Conservation (phyloP, 35 echinoderm and acorn worm species). For the Stichopus chloronotus region DNA sequence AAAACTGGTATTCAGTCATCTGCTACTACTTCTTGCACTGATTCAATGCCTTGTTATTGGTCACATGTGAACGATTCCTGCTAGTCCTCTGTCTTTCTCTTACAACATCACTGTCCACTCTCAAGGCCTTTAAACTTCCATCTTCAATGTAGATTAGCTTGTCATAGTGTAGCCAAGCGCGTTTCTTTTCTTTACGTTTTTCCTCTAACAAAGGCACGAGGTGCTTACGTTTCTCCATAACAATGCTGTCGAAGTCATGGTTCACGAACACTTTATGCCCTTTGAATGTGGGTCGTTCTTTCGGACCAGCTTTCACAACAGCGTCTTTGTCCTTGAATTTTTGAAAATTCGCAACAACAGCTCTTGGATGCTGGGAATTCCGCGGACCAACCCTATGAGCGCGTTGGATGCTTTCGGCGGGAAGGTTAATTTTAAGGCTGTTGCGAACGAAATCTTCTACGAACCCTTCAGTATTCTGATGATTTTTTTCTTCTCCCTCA, state of each 20-base stretch:
- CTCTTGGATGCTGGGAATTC: not conserved
- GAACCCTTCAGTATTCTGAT: not conserved
- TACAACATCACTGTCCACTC: too few species aligned
- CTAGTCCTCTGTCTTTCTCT: not conserved
- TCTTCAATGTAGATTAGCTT: too few species aligned
- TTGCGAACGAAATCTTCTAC: not conserved
- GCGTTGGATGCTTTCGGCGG: not conserved
- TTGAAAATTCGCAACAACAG: constrained; percentile 19
- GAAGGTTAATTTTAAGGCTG: not conserved
- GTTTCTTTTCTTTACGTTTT: constrained; percentile 16
- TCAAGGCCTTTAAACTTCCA: too few species aligned
- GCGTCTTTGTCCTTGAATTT: constrained; percentile 22
- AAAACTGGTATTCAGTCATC: too few species aligned
- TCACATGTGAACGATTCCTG: not conserved
- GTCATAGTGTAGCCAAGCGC: too few species aligned
- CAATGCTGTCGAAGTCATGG: not conserved
- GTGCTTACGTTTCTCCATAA: constrained; percentile 16
- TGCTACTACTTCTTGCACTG: too few species aligned
- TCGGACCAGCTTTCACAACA: too few species aligned
- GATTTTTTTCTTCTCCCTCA: not conserved
- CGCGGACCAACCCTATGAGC: constrained; percentile 6
- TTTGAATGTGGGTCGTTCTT: constrained; percentile 8
- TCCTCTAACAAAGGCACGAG: constrained; percentile 2
- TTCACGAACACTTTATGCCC: constrained; percentile 21
- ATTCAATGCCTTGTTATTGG: not conserved